phyloP scores from a whole-genome alignment of 2,113 vertebrate genomes.

The Thunnus thynnus region DNA sequence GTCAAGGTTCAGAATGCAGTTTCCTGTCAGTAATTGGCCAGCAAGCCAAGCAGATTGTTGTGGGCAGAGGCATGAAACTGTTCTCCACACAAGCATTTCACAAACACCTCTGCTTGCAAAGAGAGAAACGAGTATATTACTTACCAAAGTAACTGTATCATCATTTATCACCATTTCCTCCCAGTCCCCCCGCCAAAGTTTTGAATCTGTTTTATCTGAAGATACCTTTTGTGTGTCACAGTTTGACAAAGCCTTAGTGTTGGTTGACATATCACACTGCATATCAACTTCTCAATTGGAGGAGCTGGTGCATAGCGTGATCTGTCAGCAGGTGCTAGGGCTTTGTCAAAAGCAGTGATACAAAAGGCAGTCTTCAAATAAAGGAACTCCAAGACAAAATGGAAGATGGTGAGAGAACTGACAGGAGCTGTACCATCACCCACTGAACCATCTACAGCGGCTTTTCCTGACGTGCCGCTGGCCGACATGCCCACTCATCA shows the following conservation, averaged over 20 bases:
- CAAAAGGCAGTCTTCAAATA: constrained; percentile 74
- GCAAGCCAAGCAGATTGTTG: constrained; percentile 58
- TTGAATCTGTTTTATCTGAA: constrained; percentile 56
- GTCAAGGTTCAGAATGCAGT: constrained; percentile 66
- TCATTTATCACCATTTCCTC: constrained; percentile 39
- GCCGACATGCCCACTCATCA: constrained; percentile 68
- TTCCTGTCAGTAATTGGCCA: constrained; percentile 72
- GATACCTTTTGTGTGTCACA: constrained; percentile 51
- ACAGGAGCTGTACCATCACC: constrained; percentile 68
- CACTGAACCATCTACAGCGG: constrained; percentile 54
- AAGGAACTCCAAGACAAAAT: constrained; percentile 71
- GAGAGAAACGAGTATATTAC: constrained; percentile 55
- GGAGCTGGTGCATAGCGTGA: constrained; percentile 73
- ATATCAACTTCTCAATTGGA: constrained; percentile 76
- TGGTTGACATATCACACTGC: constrained; percentile 75
- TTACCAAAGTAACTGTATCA: constrained; percentile 35
- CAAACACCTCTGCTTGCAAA: constrained; percentile 47
- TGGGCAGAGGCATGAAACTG: constrained; percentile 59
- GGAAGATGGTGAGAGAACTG: constrained; percentile 66
- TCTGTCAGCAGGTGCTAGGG: constrained; percentile 80
- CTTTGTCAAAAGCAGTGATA: constrained; percentile 75
- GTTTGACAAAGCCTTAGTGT: constrained; percentile 68
- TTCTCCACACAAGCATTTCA: constrained; percentile 51
- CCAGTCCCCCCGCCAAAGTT: constrained; percentile 29
- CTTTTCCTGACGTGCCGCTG: constrained; percentile 61